phyloP scores from a whole-genome alignment of 2,797 vertebrate genomes.

The Poeciliopsis paucimaculata region DNA sequence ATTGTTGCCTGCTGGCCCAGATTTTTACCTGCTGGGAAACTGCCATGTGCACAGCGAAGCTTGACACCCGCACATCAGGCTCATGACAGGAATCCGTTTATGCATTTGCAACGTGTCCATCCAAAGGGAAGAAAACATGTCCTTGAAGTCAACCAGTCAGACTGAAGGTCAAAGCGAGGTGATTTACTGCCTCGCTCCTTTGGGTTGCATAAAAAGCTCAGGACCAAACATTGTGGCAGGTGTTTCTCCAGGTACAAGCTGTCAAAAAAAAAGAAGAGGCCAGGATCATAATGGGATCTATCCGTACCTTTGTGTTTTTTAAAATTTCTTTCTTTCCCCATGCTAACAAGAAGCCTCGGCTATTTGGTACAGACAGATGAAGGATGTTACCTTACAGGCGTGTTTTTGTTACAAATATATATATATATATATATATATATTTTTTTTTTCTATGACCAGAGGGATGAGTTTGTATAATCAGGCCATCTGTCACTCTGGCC shows the following conservation, averaged over 20 bases:
- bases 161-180: conserved; percentile 47
- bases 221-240: conserved; percentile 26
- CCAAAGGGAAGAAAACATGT: conserved; percentile 60
- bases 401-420: conserved; percentile 31
- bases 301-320: conserved; percentile 20
- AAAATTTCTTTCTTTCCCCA: conserved; percentile 6
- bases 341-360: conserved; percentile 40
- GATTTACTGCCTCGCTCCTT: conserved; percentile 59
- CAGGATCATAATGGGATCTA: conserved; percentile 32
- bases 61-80: conserved; percentile 59
- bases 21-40: conserved; percentile 45
- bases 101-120: conserved; percentile 69
- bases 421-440: neutral
- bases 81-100: conserved; percentile 72
- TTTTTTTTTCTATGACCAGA: conserved; percentile 55
- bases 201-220: conserved; percentile 22
- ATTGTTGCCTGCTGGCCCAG: neutral
- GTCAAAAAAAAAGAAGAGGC: conserved; percentile 38
- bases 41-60: conserved; percentile 36
- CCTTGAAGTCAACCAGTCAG: conserved; percentile 60
- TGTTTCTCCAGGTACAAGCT: conserved; percentile 47
- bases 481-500: conserved; percentile 76
- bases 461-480: conserved; percentile 73
- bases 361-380: conserved; percentile 56
- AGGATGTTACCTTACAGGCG: conserved; percentile 55